Conservation (phyloP, 2,888 invertebrate genomes). For the Tetheella fluctuosa region DNA sequence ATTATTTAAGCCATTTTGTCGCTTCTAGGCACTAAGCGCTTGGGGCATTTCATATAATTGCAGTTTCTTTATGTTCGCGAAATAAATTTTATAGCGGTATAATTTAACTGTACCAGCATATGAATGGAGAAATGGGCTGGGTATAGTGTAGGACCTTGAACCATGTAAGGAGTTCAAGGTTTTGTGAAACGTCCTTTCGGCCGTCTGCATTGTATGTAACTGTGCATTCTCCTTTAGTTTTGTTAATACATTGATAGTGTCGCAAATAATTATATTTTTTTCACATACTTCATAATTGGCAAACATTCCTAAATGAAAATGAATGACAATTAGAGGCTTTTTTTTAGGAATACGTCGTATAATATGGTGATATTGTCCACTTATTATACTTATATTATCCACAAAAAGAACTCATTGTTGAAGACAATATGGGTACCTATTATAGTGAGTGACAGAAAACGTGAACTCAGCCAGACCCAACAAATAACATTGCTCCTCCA, state of each 20-base stretch:
- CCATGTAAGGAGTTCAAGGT: conserved; percentile 2
- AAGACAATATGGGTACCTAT: too few species aligned
- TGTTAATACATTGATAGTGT: not conserved
- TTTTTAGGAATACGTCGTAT: too few species aligned
- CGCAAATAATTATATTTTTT: not conserved
- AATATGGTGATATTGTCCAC: too few species aligned
- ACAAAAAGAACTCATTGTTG: too few species aligned
- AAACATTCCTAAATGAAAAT: too few species aligned
- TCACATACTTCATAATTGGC: too few species aligned
- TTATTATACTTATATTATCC: too few species aligned
- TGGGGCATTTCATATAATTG: not conserved
- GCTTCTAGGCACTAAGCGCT: not conserved
- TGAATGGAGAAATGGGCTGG: conserved; percentile 1
- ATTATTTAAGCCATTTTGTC: not conserved
- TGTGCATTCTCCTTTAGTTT: conserved; percentile 1
- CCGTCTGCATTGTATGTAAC: not conserved
- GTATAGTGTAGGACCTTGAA: conserved; percentile 1
- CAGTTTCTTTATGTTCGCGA: conserved; percentile 4
- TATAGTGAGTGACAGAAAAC: too few species aligned
- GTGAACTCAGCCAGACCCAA: too few species aligned
- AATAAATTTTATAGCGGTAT: conserved; percentile 1
- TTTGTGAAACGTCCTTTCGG: not conserved
- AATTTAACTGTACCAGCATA: conserved; percentile 5
- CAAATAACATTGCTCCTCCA: too few species aligned
- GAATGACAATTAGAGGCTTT: too few species aligned